Evolutionary conservation across 2,797 vertebrate species (phyloP).

Genomic region (Aeoliscus strigatus): DNA sequence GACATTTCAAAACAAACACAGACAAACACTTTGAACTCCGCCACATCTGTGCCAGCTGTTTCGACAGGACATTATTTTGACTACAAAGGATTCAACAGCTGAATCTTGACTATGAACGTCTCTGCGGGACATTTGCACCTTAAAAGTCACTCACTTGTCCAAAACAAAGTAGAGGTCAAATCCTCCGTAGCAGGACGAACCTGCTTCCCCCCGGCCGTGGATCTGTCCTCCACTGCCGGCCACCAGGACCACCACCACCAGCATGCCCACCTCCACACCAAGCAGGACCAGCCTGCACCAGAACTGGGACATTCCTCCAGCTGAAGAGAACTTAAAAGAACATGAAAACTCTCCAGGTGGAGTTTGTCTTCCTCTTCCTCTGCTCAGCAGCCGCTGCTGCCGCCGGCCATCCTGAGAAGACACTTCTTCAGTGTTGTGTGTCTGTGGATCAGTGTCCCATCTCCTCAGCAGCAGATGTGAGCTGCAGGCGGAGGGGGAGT

Average conservation of each 20-base stretch:
- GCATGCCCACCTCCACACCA: conserved; percentile 60
- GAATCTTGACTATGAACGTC: no score
- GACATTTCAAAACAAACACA: no score
- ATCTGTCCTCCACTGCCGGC: conserved; percentile 73
- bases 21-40: no score
- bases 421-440: conserved; percentile 32
- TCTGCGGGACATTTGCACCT: no score
- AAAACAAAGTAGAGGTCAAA: conserved; percentile 98
- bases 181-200: conserved; percentile 94
- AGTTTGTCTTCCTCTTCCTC: conserved; percentile 6
- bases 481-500: conserved; percentile 57
- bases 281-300: conserved; percentile 62
- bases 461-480: conserved; percentile 58
- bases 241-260: conserved; percentile 71
- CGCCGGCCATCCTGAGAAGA: conserved; percentile 37
- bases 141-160: conserved; percentile 91
- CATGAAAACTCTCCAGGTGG: conserved; percentile 13
- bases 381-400: conserved; percentile 21
- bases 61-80: no score
- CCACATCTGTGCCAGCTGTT: no score
- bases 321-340: conserved; percentile 10
- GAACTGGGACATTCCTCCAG: conserved; percentile 55
- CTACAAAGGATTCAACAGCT: no score
- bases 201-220: conserved; percentile 73
- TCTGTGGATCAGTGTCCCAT: conserved; percentile 56